Evolutionary conservation across 2,888 invertebrate genomes (phyloP).

Genomic region (Anorthoa munda): DNA sequence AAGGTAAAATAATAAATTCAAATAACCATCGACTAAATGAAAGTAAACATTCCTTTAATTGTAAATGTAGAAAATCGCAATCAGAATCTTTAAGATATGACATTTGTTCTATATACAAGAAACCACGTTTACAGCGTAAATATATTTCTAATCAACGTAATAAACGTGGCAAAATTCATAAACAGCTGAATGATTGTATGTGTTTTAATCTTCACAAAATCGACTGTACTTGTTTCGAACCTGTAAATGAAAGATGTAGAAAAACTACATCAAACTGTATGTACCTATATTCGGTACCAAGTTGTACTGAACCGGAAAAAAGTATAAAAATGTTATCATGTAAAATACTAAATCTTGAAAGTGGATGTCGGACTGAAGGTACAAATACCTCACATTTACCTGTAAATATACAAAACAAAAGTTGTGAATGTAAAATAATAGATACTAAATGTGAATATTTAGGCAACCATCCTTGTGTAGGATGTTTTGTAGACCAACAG

Average conservation of each 20-base stretch:
- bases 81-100: neutral
- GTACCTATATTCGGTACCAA: neutral
- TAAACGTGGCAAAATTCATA: neutral
- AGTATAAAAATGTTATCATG: neutral
- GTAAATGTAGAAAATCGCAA: neutral
- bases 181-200: constrained; percentile 3
- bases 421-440: neutral
- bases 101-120: neutral
- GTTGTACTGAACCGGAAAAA: neutral
- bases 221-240: neutral
- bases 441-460: neutral
- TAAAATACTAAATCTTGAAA: neutral
- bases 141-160: constrained; percentile 4
- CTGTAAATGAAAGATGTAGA: neutral
- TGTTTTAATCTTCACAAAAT: constrained; percentile 18
- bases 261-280: neutral
- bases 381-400: neutral
- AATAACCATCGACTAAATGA: neutral
- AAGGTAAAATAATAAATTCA: neutral
- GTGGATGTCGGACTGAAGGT: neutral
- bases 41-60: neutral
- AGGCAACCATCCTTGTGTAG: neutral
- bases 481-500: neutral
- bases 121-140: neutral
- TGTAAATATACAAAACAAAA: neutral